Evolutionary conservation across 2,113 vertebrate genomes (phyloP), one percentile per base, ranked within the genome.

Genomic region (Hystrix brachyura): DNA sequence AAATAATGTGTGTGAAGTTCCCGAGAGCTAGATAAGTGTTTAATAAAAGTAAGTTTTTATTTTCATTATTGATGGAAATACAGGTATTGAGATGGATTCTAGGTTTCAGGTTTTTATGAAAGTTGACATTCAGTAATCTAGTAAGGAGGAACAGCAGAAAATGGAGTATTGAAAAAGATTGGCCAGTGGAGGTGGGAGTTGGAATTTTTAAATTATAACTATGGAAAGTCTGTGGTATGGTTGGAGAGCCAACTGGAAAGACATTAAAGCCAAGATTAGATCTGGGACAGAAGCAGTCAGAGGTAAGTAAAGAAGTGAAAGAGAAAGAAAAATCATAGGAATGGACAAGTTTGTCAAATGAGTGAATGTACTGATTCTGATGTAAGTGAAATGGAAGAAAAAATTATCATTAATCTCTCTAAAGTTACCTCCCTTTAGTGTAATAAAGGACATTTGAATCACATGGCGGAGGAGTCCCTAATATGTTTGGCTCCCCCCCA

Each of bases 301-400:
- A 85, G 17, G 55, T 65, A 95, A 67, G 2, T 15, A 86, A 32
- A 72, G 74, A 87, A 80, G 14, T 46, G 51, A 96, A 59, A 85
- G 8, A 88, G 64, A 59, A 84, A 89, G 29, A 69, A 80, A 91
- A 91, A 60, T 60, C 4, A 0, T 53, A 88, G 71, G 65, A 91
- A 82, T 76, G 69, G 46, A 43, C 38, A 74, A 84, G 32, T 55
- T 55, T 74, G 76, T 48, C 76, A 55, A 62, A 48, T 74, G 7
- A 94, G 9, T 94, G 32, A 95, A 69, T 46, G 17, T 57, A 23
- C 78, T 71, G 34, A 90, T 83, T 72, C 29, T 90, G 27, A 90
- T 65, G 60, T 53, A 72, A 83, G 32, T 38, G 38, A 82, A 96
- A 96, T 59, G 51, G 64, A 94, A n/a, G 43, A 67, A 87, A 71